Conservation (phyloP, 2,113 vertebrate genomes). For the Festucalex cinctus region DNA sequence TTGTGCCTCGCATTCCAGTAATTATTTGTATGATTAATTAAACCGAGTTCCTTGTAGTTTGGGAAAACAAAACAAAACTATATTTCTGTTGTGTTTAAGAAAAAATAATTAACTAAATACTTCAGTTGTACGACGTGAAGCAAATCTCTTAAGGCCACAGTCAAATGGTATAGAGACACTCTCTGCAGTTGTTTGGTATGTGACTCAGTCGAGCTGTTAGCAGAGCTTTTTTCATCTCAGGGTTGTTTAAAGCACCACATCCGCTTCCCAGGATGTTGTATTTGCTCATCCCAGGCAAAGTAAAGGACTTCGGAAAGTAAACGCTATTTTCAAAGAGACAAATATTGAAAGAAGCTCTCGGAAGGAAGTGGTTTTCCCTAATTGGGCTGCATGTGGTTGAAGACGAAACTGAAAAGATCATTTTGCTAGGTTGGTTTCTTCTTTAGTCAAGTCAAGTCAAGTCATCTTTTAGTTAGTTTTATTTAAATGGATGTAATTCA, state of each 20-base stretch:
- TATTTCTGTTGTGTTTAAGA: too few relatives aligned
- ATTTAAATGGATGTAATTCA: not conserved
- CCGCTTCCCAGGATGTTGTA: slow-evolving; percentile 54
- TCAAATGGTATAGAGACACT: not conserved
- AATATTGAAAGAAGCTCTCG: slow-evolving; percentile 14
- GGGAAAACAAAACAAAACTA: too few relatives aligned
- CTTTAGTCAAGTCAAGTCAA: too few relatives aligned
- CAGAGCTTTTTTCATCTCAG: not conserved
- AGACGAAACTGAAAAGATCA: slow-evolving; percentile 33
- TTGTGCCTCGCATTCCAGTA: too few relatives aligned
- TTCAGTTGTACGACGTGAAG: not conserved
- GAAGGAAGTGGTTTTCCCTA: slow-evolving; percentile 8
- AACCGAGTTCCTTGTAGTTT: too few relatives aligned
- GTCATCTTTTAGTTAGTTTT: not conserved
- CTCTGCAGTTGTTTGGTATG: not conserved
- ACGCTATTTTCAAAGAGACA: slow-evolving; percentile 51
- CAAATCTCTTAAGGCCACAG: not conserved
- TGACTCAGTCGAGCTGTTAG: not conserved
- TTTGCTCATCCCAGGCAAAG: slow-evolving; percentile 57
- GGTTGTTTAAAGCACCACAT: slow-evolving; percentile 33
- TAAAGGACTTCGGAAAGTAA: slow-evolving; percentile 51
- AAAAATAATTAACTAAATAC: not conserved
- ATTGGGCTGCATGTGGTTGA: slow-evolving; percentile 30
- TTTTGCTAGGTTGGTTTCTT: not conserved
- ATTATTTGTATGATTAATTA: too few relatives aligned